These are phyloP conservation scores for Cebuella pygmaea DNA, from an alignment of 2,797 vertebrate genomes.

Conservation along the genomic window DNA sequence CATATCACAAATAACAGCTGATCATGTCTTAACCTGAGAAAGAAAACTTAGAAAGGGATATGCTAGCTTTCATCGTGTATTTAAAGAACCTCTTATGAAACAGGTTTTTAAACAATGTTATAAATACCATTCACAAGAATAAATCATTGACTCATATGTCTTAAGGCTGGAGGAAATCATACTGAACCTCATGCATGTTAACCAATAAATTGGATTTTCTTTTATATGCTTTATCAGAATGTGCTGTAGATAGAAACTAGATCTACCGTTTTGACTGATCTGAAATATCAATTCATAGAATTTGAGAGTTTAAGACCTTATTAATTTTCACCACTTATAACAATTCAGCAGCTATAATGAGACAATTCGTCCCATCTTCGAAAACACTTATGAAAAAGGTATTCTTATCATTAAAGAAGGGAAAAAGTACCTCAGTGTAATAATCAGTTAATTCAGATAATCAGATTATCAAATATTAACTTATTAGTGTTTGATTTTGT, in stretches of 20 bases:
- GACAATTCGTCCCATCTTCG: conserved; percentile 17
- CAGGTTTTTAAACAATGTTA: not conserved
- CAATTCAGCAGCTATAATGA: conserved; percentile 46
- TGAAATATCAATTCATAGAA: conserved; percentile 41
- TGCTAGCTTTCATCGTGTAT: not conserved
- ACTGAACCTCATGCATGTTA: not conserved
- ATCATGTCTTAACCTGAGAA: not conserved
- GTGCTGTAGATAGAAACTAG: conserved; percentile 15
- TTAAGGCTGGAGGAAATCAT: not conserved
- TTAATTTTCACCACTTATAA: conserved; percentile 46
- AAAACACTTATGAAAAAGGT: conserved; percentile 40
- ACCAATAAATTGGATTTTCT: not conserved
- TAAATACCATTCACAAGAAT: conserved; percentile 40
- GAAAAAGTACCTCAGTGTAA: not conserved
- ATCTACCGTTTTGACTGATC: conserved; percentile 39
- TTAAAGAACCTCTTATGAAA: not conserved
- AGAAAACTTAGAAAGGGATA: not conserved
- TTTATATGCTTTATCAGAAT: not conserved
- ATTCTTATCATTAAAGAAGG: conserved; percentile 14
- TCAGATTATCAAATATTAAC: conserved; percentile 40
- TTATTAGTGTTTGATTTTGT: conserved; percentile 33
- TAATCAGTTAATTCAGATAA: conserved; percentile 14
- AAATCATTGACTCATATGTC: conserved; percentile 21
- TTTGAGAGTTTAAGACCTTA: conserved; percentile 28
- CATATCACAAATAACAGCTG: not conserved